Percentiles rank a stretch among this genome's conserved stretches.
Conservation (phyloP, 1,140 invertebrate species). For the Ectropis grisescens region DNA sequence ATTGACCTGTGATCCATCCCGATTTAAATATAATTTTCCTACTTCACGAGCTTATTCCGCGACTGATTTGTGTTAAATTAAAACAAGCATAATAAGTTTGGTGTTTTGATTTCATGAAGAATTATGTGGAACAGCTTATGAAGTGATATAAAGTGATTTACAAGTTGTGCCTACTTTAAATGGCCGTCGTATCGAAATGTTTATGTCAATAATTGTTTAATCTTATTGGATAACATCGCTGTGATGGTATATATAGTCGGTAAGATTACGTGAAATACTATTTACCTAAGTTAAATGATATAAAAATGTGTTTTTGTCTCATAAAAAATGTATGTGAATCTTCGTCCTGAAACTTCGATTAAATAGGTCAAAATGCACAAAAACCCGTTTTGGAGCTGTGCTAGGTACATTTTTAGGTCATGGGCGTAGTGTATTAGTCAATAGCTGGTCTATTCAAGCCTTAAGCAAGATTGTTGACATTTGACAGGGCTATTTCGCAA, state of each 20-base stretch:
- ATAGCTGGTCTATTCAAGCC: conserved; percentile 17
- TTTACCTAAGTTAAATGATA: no score
- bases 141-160: conserved; percentile 26
- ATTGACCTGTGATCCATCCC: conserved; percentile 37
- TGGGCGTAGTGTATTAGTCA: conserved; percentile 21
- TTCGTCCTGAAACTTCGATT: no score
- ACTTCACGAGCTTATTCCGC: conserved; percentile 33
- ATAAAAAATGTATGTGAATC: no score
- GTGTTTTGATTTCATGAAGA: no score
- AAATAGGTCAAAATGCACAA: no score
- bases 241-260: conserved; percentile 37
- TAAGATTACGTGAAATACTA: no score
- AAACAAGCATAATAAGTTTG: conserved; percentile 12
- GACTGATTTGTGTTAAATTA: conserved; percentile 37
- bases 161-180: conserved; percentile 44
- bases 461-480: conserved; percentile 44
- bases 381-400: no score
- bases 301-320: no score
- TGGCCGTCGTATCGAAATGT: conserved; percentile 46
- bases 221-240: conserved; percentile 22
- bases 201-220: conserved; percentile 32
- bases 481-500: conserved; percentile 42
- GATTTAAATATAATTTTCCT: conserved; percentile 30
- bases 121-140: no score
- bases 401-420: conserved; percentile 16